Evolutionary conservation across 35 echinoderm and acorn worm species (phyloP), one percentile per base, ranked within the genome.

Genomic region (Strongylocentrotus purpuratus): DNA sequence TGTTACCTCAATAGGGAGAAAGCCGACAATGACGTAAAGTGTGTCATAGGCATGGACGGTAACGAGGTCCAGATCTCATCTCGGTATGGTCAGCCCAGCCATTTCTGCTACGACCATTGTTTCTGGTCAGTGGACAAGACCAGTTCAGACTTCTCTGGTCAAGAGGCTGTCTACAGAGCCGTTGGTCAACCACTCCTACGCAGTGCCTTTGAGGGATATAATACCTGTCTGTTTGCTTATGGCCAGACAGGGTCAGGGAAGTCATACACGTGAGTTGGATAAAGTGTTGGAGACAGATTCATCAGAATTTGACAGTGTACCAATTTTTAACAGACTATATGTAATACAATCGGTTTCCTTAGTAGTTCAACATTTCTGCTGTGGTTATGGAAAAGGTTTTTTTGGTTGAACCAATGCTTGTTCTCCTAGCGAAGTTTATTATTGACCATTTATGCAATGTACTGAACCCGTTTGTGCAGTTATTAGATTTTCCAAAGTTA

Each of bases 171-270:
- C 9, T 99, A 99, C 92, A 95, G 97, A 25, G 95, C 93, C 33
- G 86, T 99, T 48, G 98, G 97, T 8, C 88, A 94, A n/a, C 98
- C 98, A 22, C 94, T 99, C 45, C 92, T 99, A 25, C 48, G 92
- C 90, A 99, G 94, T 94, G 98, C 98, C 32, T 95, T 99, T 90
- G 97, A 99, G 86, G 98, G 98, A 4, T 99, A 97, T 61, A 97
- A 99, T 46, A 99, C 98, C 17, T 99, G 98, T 78, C 91, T 99
- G 33, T 99, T 99, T 97, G 98, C 98, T 0, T 99, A 99, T 58
- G 98, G 98, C 0, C 98, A 99, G 88, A 99, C 98, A 15, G 98
- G 98, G 45, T 99, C 98, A 18, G 98, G 98, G 59, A 99, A 99
- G 92, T 99, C 98, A 87, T 97, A 99, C 90, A 99, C 97, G 98